Evolutionary conservation across 1,140 invertebrate genomes (phyloP).

Genomic region (Drosophila subpulchrella): DNA sequence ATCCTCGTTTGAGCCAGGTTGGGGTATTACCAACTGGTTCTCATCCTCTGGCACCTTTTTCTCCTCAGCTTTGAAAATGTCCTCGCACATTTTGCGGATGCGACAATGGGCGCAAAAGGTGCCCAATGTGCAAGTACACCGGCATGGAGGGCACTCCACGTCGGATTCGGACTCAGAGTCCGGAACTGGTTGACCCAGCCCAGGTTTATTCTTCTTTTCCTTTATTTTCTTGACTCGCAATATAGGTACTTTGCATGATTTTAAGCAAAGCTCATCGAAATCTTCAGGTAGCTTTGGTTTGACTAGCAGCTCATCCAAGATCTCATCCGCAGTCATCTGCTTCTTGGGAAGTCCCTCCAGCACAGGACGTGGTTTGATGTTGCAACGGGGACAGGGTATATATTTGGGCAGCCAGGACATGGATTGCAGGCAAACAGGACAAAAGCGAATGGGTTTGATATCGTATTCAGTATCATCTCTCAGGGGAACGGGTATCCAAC

Average conservation of each 20-base stretch:
- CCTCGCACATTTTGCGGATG: slow-evolving; percentile 51
- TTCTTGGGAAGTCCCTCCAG: background rate
- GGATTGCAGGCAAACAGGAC: slow-evolving; percentile 54
- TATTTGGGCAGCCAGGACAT: slow-evolving; percentile 71
- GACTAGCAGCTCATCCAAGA: slow-evolving; percentile 39
- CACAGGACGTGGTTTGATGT: slow-evolving; percentile 33
- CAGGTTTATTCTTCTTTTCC: background rate
- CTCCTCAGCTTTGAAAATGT: slow-evolving; percentile 44
- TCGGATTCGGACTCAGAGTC: background rate
- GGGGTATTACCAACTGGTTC: background rate
- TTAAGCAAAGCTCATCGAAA: slow-evolving; percentile 13
- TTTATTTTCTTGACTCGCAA: background rate
- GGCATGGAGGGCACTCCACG: slow-evolving; percentile 13
- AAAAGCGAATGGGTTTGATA: slow-evolving; percentile 53
- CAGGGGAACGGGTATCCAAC: slow-evolving; percentile 38
- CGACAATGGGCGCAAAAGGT: slow-evolving; percentile 67
- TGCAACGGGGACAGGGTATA: slow-evolving; percentile 44
- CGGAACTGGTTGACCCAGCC: background rate
- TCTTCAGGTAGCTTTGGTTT: background rate
- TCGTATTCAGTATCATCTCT: slow-evolving; percentile 19
- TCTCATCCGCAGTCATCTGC: slow-evolving; percentile 31
- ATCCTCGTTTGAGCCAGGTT: slow-evolving; percentile 42
- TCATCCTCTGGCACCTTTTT: background rate
- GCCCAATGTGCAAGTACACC: slow-evolving; percentile 58
- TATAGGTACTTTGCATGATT: slow-evolving; percentile 22